Percentiles rank a stretch among this genome's conserved stretches.
These are phyloP conservation scores for Eulacestoma nigropectus DNA, from an alignment of 2,113 vertebrate genomes.

Conservation along the genomic window DNA sequence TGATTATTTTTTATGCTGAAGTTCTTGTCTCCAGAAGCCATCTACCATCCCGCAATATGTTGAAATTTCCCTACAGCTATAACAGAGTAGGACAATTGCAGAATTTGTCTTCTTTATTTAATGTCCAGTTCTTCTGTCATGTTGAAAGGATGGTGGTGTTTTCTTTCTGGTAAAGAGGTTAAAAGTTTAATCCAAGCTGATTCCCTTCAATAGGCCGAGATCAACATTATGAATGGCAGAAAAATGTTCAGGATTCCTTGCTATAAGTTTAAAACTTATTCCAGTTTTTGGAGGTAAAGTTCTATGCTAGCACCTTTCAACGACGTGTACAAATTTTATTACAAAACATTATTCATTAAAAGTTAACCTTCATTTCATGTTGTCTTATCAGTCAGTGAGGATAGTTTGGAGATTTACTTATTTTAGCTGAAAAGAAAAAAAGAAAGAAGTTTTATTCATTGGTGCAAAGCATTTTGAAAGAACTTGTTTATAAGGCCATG, in stretches of 20 bases:
- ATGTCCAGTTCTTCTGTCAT: background rate
- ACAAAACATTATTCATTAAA: background rate
- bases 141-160: background rate
- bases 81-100: background rate
- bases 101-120: background rate
- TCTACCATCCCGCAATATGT: background rate
- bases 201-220: background rate
- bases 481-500: background rate
- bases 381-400: background rate
- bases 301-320: background rate
- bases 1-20: background rate
- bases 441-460: background rate
- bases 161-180: background rate
- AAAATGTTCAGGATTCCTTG: background rate
- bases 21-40: background rate
- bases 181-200: background rate
- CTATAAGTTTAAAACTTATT: background rate
- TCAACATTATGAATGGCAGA: background rate
- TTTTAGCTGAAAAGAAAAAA: background rate
- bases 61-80: background rate
- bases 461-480: constrained; percentile 9
- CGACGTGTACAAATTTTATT: background rate
- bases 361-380: background rate
- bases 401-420: background rate
- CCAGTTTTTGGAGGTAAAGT: background rate